A percentile compares a stretch with the other conserved stretches of the same genome.
phyloP scores from a whole-genome alignment of 2,113 vertebrate species.

The Carettochelys insculpta region DNA sequence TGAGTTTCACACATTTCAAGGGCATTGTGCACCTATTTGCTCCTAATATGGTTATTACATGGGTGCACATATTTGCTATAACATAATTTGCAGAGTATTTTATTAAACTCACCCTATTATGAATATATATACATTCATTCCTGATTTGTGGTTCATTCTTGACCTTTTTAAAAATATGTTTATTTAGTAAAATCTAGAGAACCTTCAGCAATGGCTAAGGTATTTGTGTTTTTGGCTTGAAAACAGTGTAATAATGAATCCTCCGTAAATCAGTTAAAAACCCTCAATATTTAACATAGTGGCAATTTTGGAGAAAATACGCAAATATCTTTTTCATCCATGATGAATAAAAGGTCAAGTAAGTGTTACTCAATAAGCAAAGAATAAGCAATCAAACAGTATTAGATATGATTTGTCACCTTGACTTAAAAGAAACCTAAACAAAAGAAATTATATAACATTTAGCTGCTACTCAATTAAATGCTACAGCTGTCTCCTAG shows the following conservation, averaged over 20 bases:
- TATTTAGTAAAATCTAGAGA: background rate
- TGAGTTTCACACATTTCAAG: constrained; percentile 71
- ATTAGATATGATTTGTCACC: background rate
- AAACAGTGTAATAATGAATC: background rate
- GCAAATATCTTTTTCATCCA: background rate
- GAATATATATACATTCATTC: background rate
- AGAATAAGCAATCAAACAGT: background rate
- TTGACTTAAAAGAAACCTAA: constrained; percentile 4
- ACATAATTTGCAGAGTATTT: background rate
- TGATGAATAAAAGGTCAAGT: constrained; percentile 18
- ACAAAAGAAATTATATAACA: constrained; percentile 3
- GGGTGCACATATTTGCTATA: constrained; percentile 9
- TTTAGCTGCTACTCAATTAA: constrained; percentile 47
- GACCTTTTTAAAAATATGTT: background rate
- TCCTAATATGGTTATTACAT: constrained; percentile 11
- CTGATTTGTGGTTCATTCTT: background rate
- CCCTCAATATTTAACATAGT: background rate
- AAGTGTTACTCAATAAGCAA: background rate
- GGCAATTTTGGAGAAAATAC: background rate
- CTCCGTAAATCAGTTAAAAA: background rate
- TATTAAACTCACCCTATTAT: constrained; percentile 6
- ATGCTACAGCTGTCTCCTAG: background rate
- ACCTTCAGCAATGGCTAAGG: background rate
- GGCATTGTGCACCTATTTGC: constrained; percentile 29
- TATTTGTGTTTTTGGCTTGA: background rate